These are phyloP conservation scores for Hemiprocne comata DNA, from an alignment of 2,113 vertebrate genomes.

Conservation along the genomic window DNA sequence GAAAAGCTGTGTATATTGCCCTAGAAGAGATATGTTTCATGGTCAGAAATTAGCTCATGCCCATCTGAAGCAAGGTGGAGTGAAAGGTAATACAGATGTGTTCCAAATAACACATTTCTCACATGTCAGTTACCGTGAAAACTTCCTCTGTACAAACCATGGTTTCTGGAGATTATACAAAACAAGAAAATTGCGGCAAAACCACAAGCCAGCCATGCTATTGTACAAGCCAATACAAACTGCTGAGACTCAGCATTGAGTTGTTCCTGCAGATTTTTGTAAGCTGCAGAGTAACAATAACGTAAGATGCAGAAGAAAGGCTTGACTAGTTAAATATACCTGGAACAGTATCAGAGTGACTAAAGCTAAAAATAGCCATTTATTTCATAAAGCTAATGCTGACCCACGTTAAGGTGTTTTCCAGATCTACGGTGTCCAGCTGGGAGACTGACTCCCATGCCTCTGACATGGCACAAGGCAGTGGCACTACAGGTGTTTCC, in stretches of 20 bases:
- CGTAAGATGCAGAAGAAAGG: rapidly evolving
- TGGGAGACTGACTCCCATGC: rapidly evolving
- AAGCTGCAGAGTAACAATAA: neutral
- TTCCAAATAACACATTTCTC: neutral
- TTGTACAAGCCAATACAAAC: neutral
- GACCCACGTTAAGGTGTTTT: neutral
- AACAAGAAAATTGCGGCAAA: neutral
- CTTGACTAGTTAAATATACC: neutral
- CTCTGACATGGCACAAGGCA: rapidly evolving
- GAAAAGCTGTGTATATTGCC: neutral
- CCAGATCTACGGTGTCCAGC: neutral
- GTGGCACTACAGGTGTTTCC: rapidly evolving
- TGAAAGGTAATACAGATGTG: neutral
- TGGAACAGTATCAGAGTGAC: neutral
- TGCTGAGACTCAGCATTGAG: neutral
- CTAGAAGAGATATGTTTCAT: neutral
- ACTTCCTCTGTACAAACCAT: neutral
- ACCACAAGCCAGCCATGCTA: neutral
- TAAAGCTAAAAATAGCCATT: neutral
- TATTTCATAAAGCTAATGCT: neutral
- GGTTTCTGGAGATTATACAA: neutral
- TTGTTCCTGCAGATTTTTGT: neutral
- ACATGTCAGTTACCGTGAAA: rapidly evolving
- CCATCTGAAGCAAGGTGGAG: neutral
- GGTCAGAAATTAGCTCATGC: neutral